Base-by-base conservation (phyloP, 2,797 vertebrate species). In the Zenarchopterus dispar region DNA sequence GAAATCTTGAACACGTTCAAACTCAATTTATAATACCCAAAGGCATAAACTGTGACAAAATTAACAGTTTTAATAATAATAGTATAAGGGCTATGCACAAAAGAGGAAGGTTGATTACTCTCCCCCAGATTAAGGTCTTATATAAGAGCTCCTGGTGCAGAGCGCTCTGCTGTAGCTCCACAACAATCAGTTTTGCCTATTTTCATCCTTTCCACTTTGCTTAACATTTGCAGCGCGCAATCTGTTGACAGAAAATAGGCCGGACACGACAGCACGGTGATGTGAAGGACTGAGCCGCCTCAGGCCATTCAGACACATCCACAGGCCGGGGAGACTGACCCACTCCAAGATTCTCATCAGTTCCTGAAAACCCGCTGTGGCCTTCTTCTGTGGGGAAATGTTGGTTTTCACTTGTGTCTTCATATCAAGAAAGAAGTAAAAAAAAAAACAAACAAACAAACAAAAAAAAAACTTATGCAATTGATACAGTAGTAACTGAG, bases 211-310 rank as follows among this genome's bases (percentile, higher is more conserved):
- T 36, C 36, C 15, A 15, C 11, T 39, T 39, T 39, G 68, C 17
- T 78, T 56, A 59, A 52, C 45, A 26, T 39, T 39, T 80, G 44
- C 43, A 62, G 17, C 6, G 45, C 54, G 39, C 79, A 77, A 85
- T 80, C 73, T 78, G 64, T 39, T 71, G 60, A 56, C 73, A 78
- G 54, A 57, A 49, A 79, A 61, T 66, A 64, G 67, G 62, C 54
- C 52, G 23, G 52, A 57, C 48, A 26, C 39, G 62, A 46, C 33
- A 45, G 60, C 56, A 66, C 31, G 33, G 28, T 28, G 51, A 19
- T 42, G 45, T 15, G 58, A 43, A 54, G 62, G 58, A 57, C 36
- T 70, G 65, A 62, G 62, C 56, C 2, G 33, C 33, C 33, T 13
- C 9, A 13, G 33, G 33, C 33, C 9, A 10, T 10, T 36, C 33